Evolutionary conservation across 2,797 vertebrate genomes (phyloP), one percentile per base, ranked within the genome.

Genomic region (Eurystomus glaucurus): DNA sequence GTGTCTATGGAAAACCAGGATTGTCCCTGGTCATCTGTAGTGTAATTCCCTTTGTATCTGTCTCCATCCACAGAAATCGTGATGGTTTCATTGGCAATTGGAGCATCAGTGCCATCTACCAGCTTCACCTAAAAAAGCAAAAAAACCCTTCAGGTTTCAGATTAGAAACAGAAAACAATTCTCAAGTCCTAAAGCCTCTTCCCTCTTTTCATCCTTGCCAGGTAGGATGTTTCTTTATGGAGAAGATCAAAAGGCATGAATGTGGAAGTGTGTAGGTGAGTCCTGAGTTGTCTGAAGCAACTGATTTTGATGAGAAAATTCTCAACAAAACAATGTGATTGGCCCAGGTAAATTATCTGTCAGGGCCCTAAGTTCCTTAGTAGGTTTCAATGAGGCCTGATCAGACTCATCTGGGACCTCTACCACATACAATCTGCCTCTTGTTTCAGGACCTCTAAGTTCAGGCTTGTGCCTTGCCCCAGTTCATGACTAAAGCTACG

Each of bases 1-100:
- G 98, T 98, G 46, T 97, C 78, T 66, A 98, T 95, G 46, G 96
- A 98, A 95, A 98, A 98, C 48, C 84, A 91, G 11, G 48, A 95
- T 29, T 92, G 75, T 26, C 98, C 98, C 6, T 94, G 61, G 25
- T 92, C 90, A 31, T 98, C 95, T 2, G 98, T 98, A 11, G 95
- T 98, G 25, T 97, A 95, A 55, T 96, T 97, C 46, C 31, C 76
- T 21, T 39, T 23, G 51, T 96, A 61, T 66, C 14, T 64, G 22
- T 91, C 89, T 85, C 82, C 91, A 26, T 74, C 55, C 37, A 95
- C 89, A 45, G 35, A 78, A 88, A 98, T 91, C 1, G 1, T 54
- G 80, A 98, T 3, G 15, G 72, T 80, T 94, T 97, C 75, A 35
- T 98, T 96, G 68, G 93, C 85, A 7, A 98, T 92, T 5, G 98